Conservation (phyloP, 2,888 invertebrate species). For the Campoletis raptor region DNA sequence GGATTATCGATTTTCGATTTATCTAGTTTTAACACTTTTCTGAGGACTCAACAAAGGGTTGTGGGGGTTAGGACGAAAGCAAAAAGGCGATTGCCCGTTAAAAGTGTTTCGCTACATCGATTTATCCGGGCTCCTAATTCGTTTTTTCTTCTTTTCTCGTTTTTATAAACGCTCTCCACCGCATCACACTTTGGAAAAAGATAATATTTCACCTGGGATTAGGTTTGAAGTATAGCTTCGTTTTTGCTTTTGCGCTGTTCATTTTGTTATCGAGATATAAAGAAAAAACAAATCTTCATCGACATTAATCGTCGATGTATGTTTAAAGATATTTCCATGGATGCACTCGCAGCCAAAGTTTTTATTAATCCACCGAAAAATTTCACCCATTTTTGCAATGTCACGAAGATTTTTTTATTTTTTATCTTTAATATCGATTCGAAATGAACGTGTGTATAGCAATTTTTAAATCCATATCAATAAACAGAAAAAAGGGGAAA, state of each 20-base stretch:
- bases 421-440: neutral
- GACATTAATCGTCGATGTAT: neutral
- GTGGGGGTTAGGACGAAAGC: slow-evolving; percentile 13
- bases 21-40: slow-evolving; percentile 68
- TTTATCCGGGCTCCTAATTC: slow-evolving; percentile 13
- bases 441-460: neutral
- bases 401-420: neutral
- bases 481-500: neutral
- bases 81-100: slow-evolving; percentile 23
- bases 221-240: neutral
- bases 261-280: neutral
- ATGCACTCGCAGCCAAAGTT: neutral
- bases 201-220: slow-evolving; percentile 24
- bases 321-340: neutral
- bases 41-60: slow-evolving; percentile 28
- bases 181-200: neutral
- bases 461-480: neutral
- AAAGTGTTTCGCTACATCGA: slow-evolving; percentile 46
- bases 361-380: neutral
- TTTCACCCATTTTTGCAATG: neutral
- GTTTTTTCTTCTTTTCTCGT: neutral
- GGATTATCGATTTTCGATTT: slow-evolving; percentile 77
- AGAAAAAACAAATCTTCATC: neutral
- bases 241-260: neutral
- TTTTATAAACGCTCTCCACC: neutral